A percentile compares a stretch with the other conserved stretches of the same genome.
Evolutionary conservation across 2,113 vertebrate genomes (phyloP).

Genomic region (Calonectris borealis): DNA sequence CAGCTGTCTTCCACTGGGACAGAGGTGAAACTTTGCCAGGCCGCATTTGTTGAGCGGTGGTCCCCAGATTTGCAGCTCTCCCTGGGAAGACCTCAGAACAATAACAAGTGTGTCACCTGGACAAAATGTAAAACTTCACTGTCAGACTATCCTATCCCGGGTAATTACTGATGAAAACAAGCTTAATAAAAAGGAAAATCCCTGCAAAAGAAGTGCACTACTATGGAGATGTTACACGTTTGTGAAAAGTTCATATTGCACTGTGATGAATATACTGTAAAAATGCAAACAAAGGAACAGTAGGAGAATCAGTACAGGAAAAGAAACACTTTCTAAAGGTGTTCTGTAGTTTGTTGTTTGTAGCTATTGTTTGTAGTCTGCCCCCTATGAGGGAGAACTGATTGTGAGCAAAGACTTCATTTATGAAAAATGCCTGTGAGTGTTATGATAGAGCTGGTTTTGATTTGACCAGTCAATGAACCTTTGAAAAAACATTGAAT

Average conservation of each 20-base stretch:
- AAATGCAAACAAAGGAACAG: neutral
- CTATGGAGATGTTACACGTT: fast-evolving
- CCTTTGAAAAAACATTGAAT: neutral
- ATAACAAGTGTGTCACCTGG: neutral
- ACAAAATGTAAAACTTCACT: constrained; percentile 9
- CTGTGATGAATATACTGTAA: neutral
- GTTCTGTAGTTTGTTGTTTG: neutral
- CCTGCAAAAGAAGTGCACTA: neutral
- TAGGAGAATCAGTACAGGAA: neutral
- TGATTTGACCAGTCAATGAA: neutral
- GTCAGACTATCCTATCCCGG: neutral
- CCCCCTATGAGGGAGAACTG: neutral
- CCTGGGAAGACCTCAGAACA: neutral
- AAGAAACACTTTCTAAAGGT: neutral
- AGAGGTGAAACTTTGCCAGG: neutral
- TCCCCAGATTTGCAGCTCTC: neutral
- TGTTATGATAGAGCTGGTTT: neutral
- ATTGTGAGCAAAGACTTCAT: neutral
- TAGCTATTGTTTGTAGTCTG: neutral
- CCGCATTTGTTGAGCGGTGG: neutral
- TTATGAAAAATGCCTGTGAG: neutral
- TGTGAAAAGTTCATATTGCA: neutral
- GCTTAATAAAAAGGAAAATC: neutral
- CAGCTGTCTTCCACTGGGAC: neutral
- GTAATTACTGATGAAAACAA: neutral